Base-by-base conservation (phyloP, 2,888 invertebrate genomes). In the Chrysolina haemoptera region DNA sequence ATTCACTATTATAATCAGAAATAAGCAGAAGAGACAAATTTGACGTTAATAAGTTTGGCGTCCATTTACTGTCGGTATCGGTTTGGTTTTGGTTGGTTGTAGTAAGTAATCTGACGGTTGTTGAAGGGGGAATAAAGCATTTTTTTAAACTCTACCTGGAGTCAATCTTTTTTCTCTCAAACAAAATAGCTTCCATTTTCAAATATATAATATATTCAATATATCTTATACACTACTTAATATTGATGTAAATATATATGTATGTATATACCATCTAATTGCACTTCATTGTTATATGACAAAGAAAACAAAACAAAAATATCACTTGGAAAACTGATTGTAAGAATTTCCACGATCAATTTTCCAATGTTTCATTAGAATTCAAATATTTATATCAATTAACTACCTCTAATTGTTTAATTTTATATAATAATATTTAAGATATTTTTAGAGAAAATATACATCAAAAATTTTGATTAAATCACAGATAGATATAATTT, bases 91-190 rank as follows among this genome's bases (percentile, higher is more conserved):
- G 89, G 89, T 88, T 87, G 87, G 87, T 88, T 89, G 88, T 86
- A 81, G 59, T 35, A 59, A 59, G 81, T 84, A 82, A 81, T 85
- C 84, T 88, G 87, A 88, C 88, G 88, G 87, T 88, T 87, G 86
- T 88, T 88, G 87, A 85, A 82, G 84, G 86, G 83, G 81, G 80
- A 81, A 84, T 87, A 85, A 88, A 88, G 87, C 87, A 86, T 86
- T 87, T 84, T n/a, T 72, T 85, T 85, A 85, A 87, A 87, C 87
- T 87, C 87, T 88, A 88, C 87, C 87, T 87, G 85, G 86, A 87
- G 89, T 91, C 91, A 91, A 91, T 91, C 91, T 91, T 91, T 90
- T 90, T 90, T 91, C 91, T 91, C 91, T 91, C 91, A 89, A 90
- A 90, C 90, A 90, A 90, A 90, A 90, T 90, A 90, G 90, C 87